phyloP scores from a whole-genome alignment of 2,113 vertebrate species.

The Brachypteracias leptosomus region DNA sequence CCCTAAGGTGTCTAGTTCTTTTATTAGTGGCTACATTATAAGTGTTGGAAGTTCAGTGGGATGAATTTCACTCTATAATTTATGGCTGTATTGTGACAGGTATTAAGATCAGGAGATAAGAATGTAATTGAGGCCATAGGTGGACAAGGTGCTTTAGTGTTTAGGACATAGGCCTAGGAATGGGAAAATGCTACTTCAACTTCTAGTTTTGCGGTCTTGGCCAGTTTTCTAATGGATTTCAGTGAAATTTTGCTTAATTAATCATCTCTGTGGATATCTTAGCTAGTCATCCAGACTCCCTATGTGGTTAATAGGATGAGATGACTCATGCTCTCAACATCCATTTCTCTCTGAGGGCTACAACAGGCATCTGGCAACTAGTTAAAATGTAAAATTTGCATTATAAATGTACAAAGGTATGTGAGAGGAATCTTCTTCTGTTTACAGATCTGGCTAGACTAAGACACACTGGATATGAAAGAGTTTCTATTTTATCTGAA shows the following conservation, averaged over 20 bases:
- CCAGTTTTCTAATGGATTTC: neutral
- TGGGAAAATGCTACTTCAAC: neutral
- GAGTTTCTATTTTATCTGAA: neutral
- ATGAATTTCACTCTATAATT: neutral
- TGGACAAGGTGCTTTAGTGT: neutral
- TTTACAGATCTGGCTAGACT: neutral
- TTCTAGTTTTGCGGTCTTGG: neutral
- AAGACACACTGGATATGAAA: neutral
- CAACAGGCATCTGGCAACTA: neutral
- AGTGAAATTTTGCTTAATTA: neutral
- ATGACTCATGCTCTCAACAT: neutral
- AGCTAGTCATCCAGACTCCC: neutral
- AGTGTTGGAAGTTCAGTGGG: neutral
- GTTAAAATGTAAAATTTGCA: conserved; percentile 13
- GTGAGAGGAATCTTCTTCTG: neutral
- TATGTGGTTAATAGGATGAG: neutral
- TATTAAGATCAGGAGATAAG: neutral
- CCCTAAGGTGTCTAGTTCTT: neutral
- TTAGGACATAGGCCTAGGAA: neutral
- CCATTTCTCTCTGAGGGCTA: neutral
- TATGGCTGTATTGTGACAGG: neutral
- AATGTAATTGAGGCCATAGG: neutral
- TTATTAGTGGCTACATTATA: neutral
- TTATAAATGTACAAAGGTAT: neutral
- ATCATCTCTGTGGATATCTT: neutral